A percentile compares a stretch with the other conserved stretches of the same genome.
Evolutionary conservation across 2,113 vertebrate genomes (phyloP).

Genomic region (Scolopax mira): DNA sequence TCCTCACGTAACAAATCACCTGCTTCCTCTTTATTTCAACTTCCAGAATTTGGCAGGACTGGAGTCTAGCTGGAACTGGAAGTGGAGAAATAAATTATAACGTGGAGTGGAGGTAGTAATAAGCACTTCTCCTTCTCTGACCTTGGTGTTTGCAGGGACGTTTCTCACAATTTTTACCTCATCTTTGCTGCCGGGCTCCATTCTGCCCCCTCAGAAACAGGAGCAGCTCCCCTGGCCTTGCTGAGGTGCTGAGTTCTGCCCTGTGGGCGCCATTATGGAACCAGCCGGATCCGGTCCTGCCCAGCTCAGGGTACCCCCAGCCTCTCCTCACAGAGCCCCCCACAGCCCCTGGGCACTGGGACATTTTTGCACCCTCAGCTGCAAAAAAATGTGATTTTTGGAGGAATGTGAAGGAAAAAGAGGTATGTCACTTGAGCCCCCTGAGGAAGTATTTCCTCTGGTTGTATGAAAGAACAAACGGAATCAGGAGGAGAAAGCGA

Average conservation of each 20-base stretch:
- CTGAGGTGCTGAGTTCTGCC: fast-evolving
- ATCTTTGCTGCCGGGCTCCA: background rate
- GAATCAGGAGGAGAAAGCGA: background rate
- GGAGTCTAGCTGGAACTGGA: background rate
- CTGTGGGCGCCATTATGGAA: fast-evolving
- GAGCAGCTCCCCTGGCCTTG: fast-evolving
- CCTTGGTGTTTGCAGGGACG: fast-evolving
- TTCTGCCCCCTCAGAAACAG: background rate
- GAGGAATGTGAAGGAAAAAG: background rate
- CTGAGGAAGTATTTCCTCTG: background rate
- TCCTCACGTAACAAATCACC: background rate
- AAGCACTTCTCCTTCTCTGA: background rate
- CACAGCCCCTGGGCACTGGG: fast-evolving
- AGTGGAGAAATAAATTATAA: background rate
- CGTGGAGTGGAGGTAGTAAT: background rate
- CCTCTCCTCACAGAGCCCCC: background rate
- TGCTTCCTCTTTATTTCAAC: background rate
- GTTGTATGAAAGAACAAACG: background rate
- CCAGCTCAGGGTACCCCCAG: fast-evolving
- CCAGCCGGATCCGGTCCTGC: fast-evolving
- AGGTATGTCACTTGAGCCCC: too few relatives aligned
- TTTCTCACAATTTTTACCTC: background rate
- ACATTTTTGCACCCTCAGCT: fast-evolving
- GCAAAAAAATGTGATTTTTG: fast-evolving
- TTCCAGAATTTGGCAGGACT: background rate